These are phyloP conservation scores for Apodemia mormo DNA, from an alignment of 2,888 invertebrate species.

Conservation along the genomic window DNA sequence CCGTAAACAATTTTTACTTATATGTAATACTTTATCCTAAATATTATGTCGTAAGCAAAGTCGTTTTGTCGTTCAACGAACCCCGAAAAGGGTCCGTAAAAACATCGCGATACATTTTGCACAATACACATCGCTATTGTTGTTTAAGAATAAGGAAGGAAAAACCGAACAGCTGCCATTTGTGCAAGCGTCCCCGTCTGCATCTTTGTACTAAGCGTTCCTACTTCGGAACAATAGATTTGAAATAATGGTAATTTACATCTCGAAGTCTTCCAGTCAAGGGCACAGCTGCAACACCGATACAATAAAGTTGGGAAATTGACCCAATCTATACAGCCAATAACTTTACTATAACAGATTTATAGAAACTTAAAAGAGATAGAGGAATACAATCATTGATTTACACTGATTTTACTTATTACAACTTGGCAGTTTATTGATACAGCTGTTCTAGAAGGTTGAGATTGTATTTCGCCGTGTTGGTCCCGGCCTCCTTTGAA, in stretches of 20 bases:
- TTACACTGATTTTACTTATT: too few relatives aligned
- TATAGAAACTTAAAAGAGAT: too few relatives aligned
- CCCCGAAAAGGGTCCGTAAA: constrained; percentile 48
- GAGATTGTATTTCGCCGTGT: background rate
- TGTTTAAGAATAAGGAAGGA: constrained; percentile 67
- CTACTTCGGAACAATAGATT: constrained; percentile 56
- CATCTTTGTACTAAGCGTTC: constrained; percentile 60
- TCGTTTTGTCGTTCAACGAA: background rate
- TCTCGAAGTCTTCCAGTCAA: constrained; percentile 71
- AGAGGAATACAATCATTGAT: too few relatives aligned
- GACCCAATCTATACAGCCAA: background rate
- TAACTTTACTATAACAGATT: too few relatives aligned
- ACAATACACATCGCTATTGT: constrained; percentile 69
- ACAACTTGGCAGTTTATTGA: background rate
- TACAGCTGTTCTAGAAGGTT: background rate
- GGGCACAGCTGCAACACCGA: constrained; percentile 73
- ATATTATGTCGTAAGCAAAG: background rate
- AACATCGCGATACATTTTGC: constrained; percentile 73
- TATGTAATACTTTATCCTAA: background rate
- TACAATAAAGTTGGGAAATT: constrained; percentile 50
- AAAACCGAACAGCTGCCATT: constrained; percentile 77
- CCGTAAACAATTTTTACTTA: background rate
- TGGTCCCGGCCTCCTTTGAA: too few relatives aligned
- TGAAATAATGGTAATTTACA: constrained; percentile 79
- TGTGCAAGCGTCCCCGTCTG: constrained; percentile 77